Conservation (phyloP, 2,797 vertebrate species). For the Gymnocypris eckloni region DNA sequence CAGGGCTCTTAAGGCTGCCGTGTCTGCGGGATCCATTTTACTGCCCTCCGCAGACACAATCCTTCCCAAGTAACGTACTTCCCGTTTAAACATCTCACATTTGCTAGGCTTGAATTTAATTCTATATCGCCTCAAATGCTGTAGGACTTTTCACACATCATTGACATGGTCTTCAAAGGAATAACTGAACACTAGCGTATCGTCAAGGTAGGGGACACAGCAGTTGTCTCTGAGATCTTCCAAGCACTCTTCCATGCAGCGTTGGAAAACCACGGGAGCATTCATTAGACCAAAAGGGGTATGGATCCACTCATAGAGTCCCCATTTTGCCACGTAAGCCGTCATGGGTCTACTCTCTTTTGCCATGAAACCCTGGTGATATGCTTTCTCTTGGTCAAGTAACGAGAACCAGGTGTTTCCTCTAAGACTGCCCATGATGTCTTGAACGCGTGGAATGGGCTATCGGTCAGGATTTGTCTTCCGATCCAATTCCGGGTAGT, state of each 20-base stretch:
- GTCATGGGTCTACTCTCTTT: no score
- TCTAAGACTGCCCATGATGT: no score
- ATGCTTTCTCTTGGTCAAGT: no score
- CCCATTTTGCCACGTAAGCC: no score
- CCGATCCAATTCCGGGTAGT: no score
- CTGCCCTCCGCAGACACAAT: not conserved
- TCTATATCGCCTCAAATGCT: no score
- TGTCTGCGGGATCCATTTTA: not conserved
- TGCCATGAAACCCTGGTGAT: no score
- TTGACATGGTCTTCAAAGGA: not conserved
- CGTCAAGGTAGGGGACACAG: not conserved
- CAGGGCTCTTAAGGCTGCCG: not conserved
- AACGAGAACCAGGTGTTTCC: no score
- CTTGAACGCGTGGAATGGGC: no score
- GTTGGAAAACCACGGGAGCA: not conserved
- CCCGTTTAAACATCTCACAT: not conserved
- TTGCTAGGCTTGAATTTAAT: not conserved
- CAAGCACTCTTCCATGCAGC: not conserved
- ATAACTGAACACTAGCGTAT: not conserved
- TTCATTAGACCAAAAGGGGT: not conserved
- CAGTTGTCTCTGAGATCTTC: not conserved
- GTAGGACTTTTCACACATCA: no score
- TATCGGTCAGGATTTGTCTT: no score
- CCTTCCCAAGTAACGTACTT: not conserved
- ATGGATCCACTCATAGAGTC: not conserved